Base-by-base conservation (phyloP, 2,113 vertebrate genomes). In the Neomonachus schauinslandi region DNA sequence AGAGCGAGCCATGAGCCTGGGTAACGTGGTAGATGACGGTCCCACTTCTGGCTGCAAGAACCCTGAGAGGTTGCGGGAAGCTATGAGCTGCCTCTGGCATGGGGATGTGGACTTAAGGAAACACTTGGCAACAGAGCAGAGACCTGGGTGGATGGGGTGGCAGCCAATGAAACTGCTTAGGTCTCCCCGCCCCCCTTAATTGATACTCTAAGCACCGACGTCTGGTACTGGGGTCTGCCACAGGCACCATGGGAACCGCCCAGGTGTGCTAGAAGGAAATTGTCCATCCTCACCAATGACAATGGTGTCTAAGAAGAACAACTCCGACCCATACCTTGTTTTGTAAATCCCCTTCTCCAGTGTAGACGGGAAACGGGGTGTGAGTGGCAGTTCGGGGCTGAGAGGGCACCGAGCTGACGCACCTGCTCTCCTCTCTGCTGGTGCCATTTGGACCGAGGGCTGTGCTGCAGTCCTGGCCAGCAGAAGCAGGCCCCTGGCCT, bases 401-500 rank as follows among this genome's bases (percentile, higher is more conserved):
- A 83, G n/a, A 14, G 42, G 77, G n/a, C 9, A 15, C 77, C 49
- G 53, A 39, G 76, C 33, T 18, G 31, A 59, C 39, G 53, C 19
- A 42, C 16, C 67, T 21, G 3, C 7, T 1, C 33, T 72, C 11
- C 42, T 59, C 39, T 61, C 80, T 5, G 24, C 22, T 15, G 33
- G 63, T 36, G 7, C 65, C 42, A 28, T 61, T 53, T 21, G 13
- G 8, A 61, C n/a, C 13, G 6, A 36, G 22, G 28, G 39, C 28
- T 33, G 12, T 8, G 7, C 0, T 12, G n/a, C 13, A n/a, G 57
- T 8, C 26, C 12, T 19, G 0, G 0, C n/a, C 2, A 3, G 7
- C 21, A 26, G 5, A 4, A 67, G 69, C 5, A 14, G 49, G 57
- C 28, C 36, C 49, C 57, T 28, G 36, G 21, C 46, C 28, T 67